Percentiles rank a stretch among this genome's conserved stretches.
These are phyloP conservation scores for Chalcosyrphus nemorum DNA, from an alignment of 2,888 invertebrate genomes.

Conservation along the genomic window DNA sequence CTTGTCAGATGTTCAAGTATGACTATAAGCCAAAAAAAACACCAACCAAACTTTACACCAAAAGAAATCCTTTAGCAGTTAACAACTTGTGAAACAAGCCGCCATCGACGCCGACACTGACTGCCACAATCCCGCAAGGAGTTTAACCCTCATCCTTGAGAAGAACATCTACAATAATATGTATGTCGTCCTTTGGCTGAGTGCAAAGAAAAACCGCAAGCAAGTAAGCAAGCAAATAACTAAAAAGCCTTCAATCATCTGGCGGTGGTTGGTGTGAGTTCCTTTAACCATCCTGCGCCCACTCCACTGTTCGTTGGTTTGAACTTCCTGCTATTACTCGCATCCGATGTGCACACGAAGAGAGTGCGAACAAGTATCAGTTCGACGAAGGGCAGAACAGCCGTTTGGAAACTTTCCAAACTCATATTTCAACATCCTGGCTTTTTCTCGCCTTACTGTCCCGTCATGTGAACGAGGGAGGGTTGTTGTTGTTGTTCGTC, in stretches of 20 bases:
- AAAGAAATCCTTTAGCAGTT: conserved; percentile 55
- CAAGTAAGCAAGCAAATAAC: conserved; percentile 68
- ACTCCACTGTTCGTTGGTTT: neutral
- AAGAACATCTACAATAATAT: conserved; percentile 3
- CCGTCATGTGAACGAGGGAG: neutral
- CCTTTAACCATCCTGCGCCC: neutral
- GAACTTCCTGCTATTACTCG: conserved; percentile 6
- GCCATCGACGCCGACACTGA: conserved; percentile 28
- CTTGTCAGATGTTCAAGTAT: conserved; percentile 5
- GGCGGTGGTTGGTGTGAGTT: conserved; percentile 19
- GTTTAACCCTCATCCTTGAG: conserved; percentile 35
- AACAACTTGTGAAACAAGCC: conserved; percentile 66
- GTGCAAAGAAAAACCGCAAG: conserved; percentile 66
- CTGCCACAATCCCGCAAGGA: conserved; percentile 35
- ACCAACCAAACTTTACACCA: conserved; percentile 19
- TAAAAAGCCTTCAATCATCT: conserved; percentile 65
- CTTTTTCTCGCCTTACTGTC: conserved; percentile 13
- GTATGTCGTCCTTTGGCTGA: conserved; percentile 15
- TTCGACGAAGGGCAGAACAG: conserved; percentile 27
- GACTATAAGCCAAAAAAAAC: neutral
- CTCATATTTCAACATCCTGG: conserved; percentile 66
- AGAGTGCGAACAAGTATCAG: conserved; percentile 2
- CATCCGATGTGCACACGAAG: conserved; percentile 2
- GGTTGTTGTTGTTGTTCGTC: no score
- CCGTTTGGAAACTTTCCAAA: conserved; percentile 65